phyloP scores from a whole-genome alignment of 2,888 invertebrate genomes.

The Drosophila rubida region DNA sequence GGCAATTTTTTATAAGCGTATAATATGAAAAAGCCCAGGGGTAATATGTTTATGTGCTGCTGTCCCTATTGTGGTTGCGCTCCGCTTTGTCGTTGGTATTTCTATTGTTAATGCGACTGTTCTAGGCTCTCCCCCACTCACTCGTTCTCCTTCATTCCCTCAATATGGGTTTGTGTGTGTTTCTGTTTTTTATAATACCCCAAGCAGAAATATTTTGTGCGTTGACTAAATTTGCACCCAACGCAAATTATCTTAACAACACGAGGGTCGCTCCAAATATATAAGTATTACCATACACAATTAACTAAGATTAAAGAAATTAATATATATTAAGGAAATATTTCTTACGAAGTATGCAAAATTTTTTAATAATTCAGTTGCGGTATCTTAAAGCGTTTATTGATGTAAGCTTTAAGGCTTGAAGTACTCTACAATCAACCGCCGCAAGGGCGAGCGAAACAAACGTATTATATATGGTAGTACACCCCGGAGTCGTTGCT shows the following conservation, averaged over 20 bases:
- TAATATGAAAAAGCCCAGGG: conserved; percentile 65
- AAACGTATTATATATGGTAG: not conserved
- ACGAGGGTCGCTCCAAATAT: conserved; percentile 17
- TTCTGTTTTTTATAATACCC: conserved; percentile 38
- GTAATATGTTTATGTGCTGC: conserved; percentile 58
- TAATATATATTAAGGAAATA: too few relatives aligned
- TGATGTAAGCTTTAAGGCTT: not conserved
- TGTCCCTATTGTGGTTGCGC: conserved; percentile 29
- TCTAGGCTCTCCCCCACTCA: not conserved
- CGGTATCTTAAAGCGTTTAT: too few relatives aligned
- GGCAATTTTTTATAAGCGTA: conserved; percentile 48
- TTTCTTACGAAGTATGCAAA: too few relatives aligned
- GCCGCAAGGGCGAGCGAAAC: conserved; percentile 3
- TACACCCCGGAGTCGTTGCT: conserved; percentile 5
- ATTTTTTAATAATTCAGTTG: too few relatives aligned
- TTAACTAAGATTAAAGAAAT: too few relatives aligned
- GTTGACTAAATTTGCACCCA: conserved; percentile 56
- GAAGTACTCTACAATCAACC: conserved; percentile 6
- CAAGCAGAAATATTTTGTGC: conserved; percentile 36
- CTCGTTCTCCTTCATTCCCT: too few relatives aligned
- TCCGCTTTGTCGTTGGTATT: conserved; percentile 8
- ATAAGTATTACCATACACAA: not conserved
- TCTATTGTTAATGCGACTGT: conserved; percentile 12
- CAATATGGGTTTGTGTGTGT: conserved; percentile 1
- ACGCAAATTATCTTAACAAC: conserved; percentile 32